These are phyloP conservation scores for Agelastica alni DNA, from an alignment of 2,888 invertebrate species.

Conservation along the genomic window DNA sequence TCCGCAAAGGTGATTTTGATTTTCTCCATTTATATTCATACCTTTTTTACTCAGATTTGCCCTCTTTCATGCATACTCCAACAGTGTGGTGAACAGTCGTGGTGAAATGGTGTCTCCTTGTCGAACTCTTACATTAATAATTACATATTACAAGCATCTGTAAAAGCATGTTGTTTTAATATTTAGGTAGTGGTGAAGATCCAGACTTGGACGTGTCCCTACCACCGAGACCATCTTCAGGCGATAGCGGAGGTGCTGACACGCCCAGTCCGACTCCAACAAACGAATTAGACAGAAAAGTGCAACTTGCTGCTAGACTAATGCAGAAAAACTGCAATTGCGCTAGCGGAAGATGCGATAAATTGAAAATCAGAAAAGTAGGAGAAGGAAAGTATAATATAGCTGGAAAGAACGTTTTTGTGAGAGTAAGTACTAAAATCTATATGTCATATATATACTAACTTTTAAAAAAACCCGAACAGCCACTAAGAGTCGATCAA, in stretches of 20 bases:
- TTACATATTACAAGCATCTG: background rate
- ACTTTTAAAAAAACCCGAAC: too few species aligned
- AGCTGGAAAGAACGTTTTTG: slow-evolving; percentile 84
- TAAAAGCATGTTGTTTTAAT: background rate
- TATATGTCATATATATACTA: too few species aligned
- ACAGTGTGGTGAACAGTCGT: too few species aligned
- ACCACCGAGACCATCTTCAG: slow-evolving; percentile 40
- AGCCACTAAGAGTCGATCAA: background rate
- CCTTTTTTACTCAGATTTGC: too few species aligned
- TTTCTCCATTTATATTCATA: too few species aligned
- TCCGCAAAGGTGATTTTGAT: too few species aligned
- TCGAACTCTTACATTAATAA: background rate
- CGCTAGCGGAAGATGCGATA: slow-evolving; percentile 70
- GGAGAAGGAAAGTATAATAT: slow-evolving; percentile 87
- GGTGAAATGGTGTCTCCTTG: too few species aligned
- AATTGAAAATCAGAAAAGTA: slow-evolving; percentile 76
- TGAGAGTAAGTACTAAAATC: slow-evolving; percentile 77
- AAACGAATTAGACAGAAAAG: slow-evolving; percentile 74
- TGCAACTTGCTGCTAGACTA: slow-evolving; percentile 71
- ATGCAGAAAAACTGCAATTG: slow-evolving; percentile 78
- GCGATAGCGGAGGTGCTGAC: slow-evolving; percentile 19
- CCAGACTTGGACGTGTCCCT: slow-evolving; percentile 62
- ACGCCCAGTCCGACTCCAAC: slow-evolving; percentile 46
- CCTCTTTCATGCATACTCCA: too few species aligned
- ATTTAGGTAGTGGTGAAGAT: slow-evolving; percentile 65